Base-by-base conservation (phyloP, 2,113 vertebrate genomes). In the Notothenia coriiceps region DNA sequence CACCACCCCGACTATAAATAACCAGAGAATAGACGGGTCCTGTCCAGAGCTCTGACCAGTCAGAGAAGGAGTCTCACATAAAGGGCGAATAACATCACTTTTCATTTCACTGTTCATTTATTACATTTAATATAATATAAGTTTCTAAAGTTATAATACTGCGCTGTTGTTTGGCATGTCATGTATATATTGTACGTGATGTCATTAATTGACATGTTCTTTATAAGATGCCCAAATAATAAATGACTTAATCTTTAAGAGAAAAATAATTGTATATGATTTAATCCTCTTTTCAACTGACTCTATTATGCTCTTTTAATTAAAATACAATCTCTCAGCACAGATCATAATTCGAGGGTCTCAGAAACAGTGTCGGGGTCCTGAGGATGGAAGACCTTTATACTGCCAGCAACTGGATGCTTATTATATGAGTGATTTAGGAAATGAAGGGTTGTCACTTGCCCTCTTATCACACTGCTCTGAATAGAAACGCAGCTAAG, bases 1-100 rank as follows among this genome's bases (percentile, higher is more conserved):
- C 74, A 61, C 59, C 4, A 2, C 5, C 0, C 35, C n/a, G 50
- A 51, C 87, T 86, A 84, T 70, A 84, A 89, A 86, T 91, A 89
- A 70, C 69, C 74, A 79, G 79, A 79, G 70, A 83, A 78, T 78
- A 69, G 85, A 80, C 70, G 10, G 64, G 62, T 49, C 80, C 63
- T 2, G 47, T 0, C 29, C 29, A 4, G 29, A 29, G 29, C 10
- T 40, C 40, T 40, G 50, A 1, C 17, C n/a, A 20, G 10, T 44
- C 4, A 43, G 2, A 56, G 66, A 22, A 11, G 22, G 25, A 17
- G 18, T 12, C 52, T 66, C 52, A 57, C 4, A 25, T 18, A 11
- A 12, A 2, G 4, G 51, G 25, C 43, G 35, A 51, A 5, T 18
- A 25, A 6, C 6, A 2, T 13, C 5, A 10, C 50, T 33, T 54